Evolutionary conservation across 2,797 vertebrate genomes (phyloP).

Genomic region (Nasua narica): DNA sequence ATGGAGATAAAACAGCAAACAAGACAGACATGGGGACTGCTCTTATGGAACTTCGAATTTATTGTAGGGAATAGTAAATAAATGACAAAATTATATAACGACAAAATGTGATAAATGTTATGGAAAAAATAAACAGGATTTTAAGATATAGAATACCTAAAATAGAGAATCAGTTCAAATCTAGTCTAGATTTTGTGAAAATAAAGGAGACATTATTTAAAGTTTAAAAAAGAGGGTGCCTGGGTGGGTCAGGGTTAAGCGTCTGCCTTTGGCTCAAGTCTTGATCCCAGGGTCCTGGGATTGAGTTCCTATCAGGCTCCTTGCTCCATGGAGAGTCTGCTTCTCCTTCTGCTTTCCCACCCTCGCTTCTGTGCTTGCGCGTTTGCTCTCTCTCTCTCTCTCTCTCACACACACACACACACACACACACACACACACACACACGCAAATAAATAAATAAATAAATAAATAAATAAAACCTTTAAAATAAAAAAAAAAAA

Average conservation of each 20-base stretch:
- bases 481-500: neutral
- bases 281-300: too few species aligned
- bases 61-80: neutral
- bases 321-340: neutral
- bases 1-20: neutral
- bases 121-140: neutral
- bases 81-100: neutral
- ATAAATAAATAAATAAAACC: neutral
- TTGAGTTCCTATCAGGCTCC: neutral
- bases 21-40: neutral
- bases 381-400: neutral
- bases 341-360: neutral
- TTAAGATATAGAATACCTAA: neutral
- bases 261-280: neutral
- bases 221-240: neutral
- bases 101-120: neutral
- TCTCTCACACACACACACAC: too few species aligned
- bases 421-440: too few species aligned
- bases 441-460: neutral
- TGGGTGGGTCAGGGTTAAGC: neutral
- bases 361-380: neutral
- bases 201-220: neutral
- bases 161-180: neutral
- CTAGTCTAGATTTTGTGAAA: neutral
- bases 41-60: neutral